These are phyloP conservation scores for Catocala fraxini DNA, from an alignment of 2,888 invertebrate species.

Conservation along the genomic window DNA sequence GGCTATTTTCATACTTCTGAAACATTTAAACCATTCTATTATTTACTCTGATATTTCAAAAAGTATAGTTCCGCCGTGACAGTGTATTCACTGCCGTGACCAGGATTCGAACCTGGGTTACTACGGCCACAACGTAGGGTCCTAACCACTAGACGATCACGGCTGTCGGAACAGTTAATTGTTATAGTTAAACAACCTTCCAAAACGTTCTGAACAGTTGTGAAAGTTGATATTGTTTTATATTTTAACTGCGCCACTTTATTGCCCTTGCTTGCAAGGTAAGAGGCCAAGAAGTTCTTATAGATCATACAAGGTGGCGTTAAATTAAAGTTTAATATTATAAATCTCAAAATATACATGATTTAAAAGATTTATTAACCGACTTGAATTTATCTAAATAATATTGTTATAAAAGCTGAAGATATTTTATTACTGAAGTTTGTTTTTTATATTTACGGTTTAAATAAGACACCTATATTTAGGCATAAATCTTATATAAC, in stretches of 20 bases:
- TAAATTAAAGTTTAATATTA: neutral
- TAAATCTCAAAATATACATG: too few relatives aligned
- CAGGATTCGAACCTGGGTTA: constrained; percentile 91
- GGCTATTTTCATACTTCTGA: too few relatives aligned
- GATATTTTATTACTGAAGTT: too few relatives aligned
- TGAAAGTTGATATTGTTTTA: constrained; percentile 1
- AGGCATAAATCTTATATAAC: too few relatives aligned
- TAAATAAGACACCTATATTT: too few relatives aligned
- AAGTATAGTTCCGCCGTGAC: constrained; percentile 49
- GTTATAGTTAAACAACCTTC: constrained; percentile 20
- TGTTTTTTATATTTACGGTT: too few relatives aligned
- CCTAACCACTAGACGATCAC: constrained; percentile 92
- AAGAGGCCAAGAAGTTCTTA: neutral
- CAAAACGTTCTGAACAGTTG: constrained; percentile 1
- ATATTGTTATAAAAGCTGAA: too few relatives aligned
- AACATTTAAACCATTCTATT: too few relatives aligned
- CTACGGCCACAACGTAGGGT: constrained; percentile 91
- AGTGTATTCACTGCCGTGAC: constrained; percentile 88
- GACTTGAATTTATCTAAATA: too few relatives aligned
- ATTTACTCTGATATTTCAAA: neutral
- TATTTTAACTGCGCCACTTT: constrained; percentile 5
- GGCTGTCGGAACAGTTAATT: constrained; percentile 55
- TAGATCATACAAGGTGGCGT: constrained; percentile 14
- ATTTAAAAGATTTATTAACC: too few relatives aligned
- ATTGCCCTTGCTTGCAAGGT: neutral